Percentiles rank a stretch among this genome's conserved stretches.
phyloP scores from a whole-genome alignment of 2,888 invertebrate genomes.

The Baronia brevicornis region DNA sequence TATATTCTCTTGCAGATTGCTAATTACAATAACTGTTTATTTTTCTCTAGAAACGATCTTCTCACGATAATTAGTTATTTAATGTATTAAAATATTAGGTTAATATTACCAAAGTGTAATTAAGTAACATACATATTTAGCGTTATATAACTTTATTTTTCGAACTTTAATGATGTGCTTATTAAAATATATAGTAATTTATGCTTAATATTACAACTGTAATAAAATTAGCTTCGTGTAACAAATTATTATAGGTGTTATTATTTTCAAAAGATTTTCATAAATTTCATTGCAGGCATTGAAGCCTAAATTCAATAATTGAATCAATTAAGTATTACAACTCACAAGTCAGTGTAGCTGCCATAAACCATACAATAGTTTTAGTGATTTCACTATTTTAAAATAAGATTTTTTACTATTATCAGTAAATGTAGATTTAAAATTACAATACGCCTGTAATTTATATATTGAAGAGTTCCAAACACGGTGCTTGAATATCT shows the following conservation, averaged over 20 bases:
- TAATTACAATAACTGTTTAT: conserved; percentile 18
- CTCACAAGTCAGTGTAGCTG: conserved; percentile 24
- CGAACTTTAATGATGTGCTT: conserved; percentile 17
- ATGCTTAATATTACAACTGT: conserved; percentile 22
- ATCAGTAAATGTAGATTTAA: conserved; percentile 25
- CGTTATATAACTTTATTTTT: conserved; percentile 26
- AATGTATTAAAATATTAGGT: conserved; percentile 52
- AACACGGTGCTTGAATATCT: conserved; percentile 45
- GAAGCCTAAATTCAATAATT: no score
- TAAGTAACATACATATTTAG: conserved; percentile 57
- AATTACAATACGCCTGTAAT: conserved; percentile 53
- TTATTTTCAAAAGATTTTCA: conserved; percentile 1
- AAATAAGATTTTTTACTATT: conserved; percentile 15
- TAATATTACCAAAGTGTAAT: conserved; percentile 73
- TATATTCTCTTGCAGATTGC: conserved; percentile 16
- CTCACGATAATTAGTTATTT: conserved; percentile 50
- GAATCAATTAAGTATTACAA: conserved; percentile 9
- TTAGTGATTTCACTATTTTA: conserved; percentile 6
- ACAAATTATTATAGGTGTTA: conserved; percentile 6
- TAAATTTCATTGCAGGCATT: no score
- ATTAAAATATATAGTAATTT: conserved; percentile 20
- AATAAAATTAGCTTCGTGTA: conserved; percentile 19
- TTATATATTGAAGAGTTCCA: conserved; percentile 37
- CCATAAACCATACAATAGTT: conserved; percentile 22
- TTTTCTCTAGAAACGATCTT: conserved; percentile 27